phyloP scores from a whole-genome alignment of 1,140 invertebrate species.

The Lordiphosa clarofinis region DNA sequence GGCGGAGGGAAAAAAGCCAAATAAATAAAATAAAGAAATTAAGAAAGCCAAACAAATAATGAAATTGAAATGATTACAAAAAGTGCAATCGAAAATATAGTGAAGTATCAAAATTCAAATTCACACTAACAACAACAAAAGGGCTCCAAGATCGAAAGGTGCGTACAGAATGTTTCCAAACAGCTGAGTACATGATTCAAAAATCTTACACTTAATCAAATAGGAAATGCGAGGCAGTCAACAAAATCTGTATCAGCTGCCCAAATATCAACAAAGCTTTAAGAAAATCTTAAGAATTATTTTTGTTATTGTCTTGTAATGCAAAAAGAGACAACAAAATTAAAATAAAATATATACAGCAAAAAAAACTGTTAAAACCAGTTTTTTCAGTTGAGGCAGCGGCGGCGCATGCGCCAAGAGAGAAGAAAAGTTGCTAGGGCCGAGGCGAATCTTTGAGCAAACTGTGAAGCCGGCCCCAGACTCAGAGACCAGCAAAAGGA shows the following conservation, averaged over 20 bases:
- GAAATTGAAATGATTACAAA: slow-evolving; percentile 31
- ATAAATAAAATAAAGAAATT: slow-evolving; percentile 43
- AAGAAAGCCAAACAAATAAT: slow-evolving; percentile 31
- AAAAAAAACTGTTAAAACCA: slow-evolving; percentile 60
- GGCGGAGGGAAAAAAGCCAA: slow-evolving; percentile 25
- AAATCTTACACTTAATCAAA: slow-evolving; percentile 13
- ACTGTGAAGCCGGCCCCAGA: slow-evolving; percentile 49
- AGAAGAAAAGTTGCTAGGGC: slow-evolving; percentile 48
- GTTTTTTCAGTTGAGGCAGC: slow-evolving; percentile 27
- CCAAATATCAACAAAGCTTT: slow-evolving; percentile 28
- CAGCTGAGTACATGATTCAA: slow-evolving; percentile 38
- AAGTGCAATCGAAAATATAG: slow-evolving; percentile 29
- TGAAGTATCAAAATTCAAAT: slow-evolving; percentile 14
- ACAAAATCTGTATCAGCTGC: slow-evolving; percentile 29
- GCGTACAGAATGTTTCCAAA: slow-evolving; percentile 27
- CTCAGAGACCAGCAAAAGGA: slow-evolving; percentile 20
- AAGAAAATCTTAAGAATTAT: slow-evolving; percentile 11
- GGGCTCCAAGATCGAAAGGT: slow-evolving; percentile 26
- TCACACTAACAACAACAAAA: slow-evolving; percentile 15
- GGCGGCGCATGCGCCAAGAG: slow-evolving; percentile 48
- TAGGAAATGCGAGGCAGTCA: slow-evolving; percentile 19
- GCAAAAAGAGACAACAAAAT: slow-evolving; percentile 36
- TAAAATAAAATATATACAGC: slow-evolving; percentile 23
- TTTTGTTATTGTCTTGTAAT: slow-evolving; percentile 25
- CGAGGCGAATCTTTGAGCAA: slow-evolving; percentile 55